Evolutionary conservation across 2,113 vertebrate genomes (phyloP).

Genomic region (cattle (Bos taurus)): DNA sequence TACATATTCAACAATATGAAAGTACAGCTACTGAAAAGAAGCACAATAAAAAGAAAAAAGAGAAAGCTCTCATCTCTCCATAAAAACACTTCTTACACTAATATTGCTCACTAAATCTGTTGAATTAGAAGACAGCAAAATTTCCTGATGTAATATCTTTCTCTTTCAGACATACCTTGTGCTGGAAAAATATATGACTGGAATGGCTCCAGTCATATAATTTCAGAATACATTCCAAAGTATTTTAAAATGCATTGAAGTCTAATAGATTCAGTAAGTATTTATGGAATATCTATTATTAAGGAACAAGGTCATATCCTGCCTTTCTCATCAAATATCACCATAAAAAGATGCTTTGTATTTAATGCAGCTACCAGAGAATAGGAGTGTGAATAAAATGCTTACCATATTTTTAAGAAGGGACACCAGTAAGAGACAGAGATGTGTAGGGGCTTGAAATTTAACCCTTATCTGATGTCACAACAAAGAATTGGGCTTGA

Average conservation of each 20-base stretch:
- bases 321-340: neutral
- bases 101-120: neutral
- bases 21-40: neutral
- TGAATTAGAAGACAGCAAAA: neutral
- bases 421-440: neutral
- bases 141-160: neutral
- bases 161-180: neutral
- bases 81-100: neutral
- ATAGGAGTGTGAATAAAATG: neutral
- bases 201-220: neutral
- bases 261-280: neutral
- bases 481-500: neutral
- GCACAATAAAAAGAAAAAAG: neutral
- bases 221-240: neutral
- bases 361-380: neutral
- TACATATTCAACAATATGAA: neutral
- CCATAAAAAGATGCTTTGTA: neutral
- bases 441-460: neutral
- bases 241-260: neutral
- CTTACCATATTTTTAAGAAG: neutral
- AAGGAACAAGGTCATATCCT: neutral
- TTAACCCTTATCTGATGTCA: neutral
- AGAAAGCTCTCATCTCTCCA: neutral
- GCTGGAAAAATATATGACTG: neutral
- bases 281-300: neutral